Conservation (phyloP, 2,113 vertebrate species). For the Heterotis niloticus region DNA sequence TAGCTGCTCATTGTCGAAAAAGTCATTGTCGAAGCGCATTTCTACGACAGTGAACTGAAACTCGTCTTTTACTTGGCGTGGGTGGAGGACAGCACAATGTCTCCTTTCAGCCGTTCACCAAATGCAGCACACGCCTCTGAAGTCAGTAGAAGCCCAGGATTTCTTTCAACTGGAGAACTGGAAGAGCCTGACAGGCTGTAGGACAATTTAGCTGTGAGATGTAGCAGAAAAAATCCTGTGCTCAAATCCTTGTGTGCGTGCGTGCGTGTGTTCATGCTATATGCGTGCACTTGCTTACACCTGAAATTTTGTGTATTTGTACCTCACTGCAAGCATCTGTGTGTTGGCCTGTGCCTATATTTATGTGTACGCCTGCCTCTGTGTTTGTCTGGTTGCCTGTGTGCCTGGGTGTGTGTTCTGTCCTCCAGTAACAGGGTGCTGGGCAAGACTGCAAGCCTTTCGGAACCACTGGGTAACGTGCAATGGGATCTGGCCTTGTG, state of each 20-base stretch:
- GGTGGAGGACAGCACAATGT: not conserved
- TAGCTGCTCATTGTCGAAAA: not conserved
- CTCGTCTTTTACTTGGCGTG: not conserved
- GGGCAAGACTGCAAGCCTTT: slow-evolving; percentile 60
- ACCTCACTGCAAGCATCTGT: no score
- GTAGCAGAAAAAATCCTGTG: no score
- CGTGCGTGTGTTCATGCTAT: not conserved
- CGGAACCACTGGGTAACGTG: slow-evolving; percentile 64
- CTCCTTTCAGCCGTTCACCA: not conserved
- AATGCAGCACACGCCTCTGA: no score
- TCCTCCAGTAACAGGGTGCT: slow-evolving; percentile 69
- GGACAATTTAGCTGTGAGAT: no score
- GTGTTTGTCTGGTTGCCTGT: not conserved
- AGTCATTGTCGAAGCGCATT: not conserved
- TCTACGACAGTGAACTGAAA: not conserved
- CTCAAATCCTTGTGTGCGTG: not conserved
- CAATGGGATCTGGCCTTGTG: slow-evolving; percentile 69
- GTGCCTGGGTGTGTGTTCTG: not conserved
- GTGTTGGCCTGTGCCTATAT: no score
- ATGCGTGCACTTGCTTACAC: no score
- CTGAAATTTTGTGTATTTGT: no score
- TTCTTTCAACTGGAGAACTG: not conserved
- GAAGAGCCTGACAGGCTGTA: no score
- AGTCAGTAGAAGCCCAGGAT: not conserved
- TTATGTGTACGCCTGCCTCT: slow-evolving; percentile 4